Percentiles rank a stretch among this genome's conserved stretches.
Evolutionary conservation across 2,113 vertebrate species (phyloP).

Genomic region (Eptatretus burgeri): DNA sequence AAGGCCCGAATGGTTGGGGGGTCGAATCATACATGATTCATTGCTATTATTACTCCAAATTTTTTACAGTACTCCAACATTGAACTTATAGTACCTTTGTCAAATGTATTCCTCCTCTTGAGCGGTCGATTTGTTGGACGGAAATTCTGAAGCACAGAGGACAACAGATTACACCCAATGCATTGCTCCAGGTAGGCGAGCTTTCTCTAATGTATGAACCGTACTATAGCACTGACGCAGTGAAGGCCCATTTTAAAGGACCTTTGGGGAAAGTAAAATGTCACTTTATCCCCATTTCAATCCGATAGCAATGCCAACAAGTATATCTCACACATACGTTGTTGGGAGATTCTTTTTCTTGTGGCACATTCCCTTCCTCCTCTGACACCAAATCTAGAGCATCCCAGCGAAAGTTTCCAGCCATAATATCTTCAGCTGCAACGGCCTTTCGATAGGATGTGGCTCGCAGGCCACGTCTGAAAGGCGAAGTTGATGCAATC

Average conservation of each 20-base stretch:
- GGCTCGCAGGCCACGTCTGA: slow-evolving; percentile 1
- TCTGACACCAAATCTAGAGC: slow-evolving; percentile 1
- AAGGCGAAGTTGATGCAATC: not conserved
- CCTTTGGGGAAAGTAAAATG: not conserved
- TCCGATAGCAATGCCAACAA: not conserved
- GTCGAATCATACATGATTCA: not conserved
- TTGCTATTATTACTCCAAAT: not conserved
- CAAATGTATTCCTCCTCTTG: slow-evolving; percentile 1
- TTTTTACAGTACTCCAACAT: not conserved
- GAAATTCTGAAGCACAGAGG: not conserved
- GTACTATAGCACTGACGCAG: too few species aligned
- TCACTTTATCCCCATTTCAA: not conserved
- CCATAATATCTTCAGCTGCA: not conserved
- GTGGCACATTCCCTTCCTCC: not conserved
- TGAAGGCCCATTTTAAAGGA: not conserved
- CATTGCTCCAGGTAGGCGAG: not conserved
- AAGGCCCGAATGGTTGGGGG: not conserved
- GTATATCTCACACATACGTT: not conserved
- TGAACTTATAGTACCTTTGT: not conserved
- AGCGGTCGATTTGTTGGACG: not conserved
- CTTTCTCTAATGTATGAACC: not conserved
- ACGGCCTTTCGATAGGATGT: slow-evolving; percentile 1
- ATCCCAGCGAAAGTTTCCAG: not conserved
- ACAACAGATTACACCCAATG: not conserved
- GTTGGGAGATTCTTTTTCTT: not conserved